Evolutionary conservation across 2,113 vertebrate species (phyloP).

Genomic region (Hydropotes inermis): DNA sequence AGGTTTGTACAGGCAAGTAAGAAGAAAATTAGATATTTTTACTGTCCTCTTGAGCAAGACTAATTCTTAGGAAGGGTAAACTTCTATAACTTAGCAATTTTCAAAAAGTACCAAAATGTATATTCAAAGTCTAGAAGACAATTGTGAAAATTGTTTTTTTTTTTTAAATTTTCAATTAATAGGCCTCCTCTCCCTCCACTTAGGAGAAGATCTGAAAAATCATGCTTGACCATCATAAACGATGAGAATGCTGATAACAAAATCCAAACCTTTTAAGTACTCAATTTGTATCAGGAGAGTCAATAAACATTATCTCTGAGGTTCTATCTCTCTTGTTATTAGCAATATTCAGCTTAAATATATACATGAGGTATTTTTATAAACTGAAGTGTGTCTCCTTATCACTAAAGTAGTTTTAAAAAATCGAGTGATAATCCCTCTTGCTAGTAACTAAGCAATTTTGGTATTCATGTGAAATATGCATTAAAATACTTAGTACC

Average conservation of each 20-base stretch:
- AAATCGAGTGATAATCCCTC: not conserved
- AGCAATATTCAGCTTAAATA: constrained; percentile 24
- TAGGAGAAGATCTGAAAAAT: not conserved
- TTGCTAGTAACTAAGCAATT: not conserved
- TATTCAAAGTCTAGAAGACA: constrained; percentile 6
- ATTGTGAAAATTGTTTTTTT: not conserved
- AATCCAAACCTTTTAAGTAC: not conserved
- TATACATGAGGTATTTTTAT: not conserved
- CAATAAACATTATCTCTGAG: not conserved
- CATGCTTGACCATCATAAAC: not conserved
- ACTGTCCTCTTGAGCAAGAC: not conserved
- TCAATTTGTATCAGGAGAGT: not conserved
- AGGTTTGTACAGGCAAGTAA: not conserved
- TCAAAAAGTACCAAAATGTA: constrained; percentile 22
- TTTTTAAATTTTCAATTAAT: not conserved
- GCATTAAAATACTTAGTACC: not conserved
- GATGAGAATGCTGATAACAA: not conserved
- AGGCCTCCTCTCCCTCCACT: not conserved
- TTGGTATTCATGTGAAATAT: not conserved
- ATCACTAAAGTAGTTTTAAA: constrained; percentile 6
- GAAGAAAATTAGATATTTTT: constrained; percentile 1
- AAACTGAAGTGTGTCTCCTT: not conserved
- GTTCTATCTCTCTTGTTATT: not conserved
- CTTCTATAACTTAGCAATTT: not conserved
- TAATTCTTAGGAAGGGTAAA: not conserved